These are phyloP conservation scores for Pycnonotus jocosus DNA, from an alignment of 2,113 vertebrate genomes.

Conservation along the genomic window DNA sequence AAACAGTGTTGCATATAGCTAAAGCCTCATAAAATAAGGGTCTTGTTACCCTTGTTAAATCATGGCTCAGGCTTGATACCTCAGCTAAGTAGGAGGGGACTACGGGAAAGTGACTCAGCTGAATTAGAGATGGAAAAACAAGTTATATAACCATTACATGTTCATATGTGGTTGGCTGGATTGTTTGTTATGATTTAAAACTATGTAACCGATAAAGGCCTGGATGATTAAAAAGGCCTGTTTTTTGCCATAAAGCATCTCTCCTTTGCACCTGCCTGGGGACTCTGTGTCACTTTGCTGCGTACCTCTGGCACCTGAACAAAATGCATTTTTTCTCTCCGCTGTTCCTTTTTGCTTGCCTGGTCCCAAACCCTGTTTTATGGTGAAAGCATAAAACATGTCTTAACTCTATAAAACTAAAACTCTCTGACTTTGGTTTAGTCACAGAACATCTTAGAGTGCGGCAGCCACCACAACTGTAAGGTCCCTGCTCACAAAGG, in stretches of 20 bases:
- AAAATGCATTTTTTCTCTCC: not conserved
- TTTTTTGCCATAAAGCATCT: not conserved
- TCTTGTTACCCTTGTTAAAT: not conserved
- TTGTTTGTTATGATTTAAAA: not conserved
- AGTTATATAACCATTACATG: not conserved
- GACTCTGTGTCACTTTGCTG: not conserved
- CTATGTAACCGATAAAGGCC: not conserved
- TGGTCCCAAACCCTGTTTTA: not conserved
- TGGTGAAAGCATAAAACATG: not conserved
- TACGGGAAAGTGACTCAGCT: not conserved
- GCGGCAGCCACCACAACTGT: not conserved
- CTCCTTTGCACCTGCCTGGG: not conserved
- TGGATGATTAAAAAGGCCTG: not conserved
- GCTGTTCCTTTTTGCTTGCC: not conserved
- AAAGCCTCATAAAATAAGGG: not conserved
- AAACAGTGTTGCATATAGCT: not conserved
- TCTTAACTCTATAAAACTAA: not conserved
- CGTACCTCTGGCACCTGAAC: fast-evolving
- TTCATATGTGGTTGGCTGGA: not conserved
- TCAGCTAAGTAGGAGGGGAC: not conserved
- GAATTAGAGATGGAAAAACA: not conserved
- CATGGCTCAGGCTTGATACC: not conserved
- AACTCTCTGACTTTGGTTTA: not conserved
- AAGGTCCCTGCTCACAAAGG: not conserved
- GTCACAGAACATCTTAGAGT: not conserved